Percentiles rank a stretch among this genome's conserved stretches.
Conservation (phyloP, 2,888 invertebrate genomes). For the Lasioglossum leucozonium region DNA sequence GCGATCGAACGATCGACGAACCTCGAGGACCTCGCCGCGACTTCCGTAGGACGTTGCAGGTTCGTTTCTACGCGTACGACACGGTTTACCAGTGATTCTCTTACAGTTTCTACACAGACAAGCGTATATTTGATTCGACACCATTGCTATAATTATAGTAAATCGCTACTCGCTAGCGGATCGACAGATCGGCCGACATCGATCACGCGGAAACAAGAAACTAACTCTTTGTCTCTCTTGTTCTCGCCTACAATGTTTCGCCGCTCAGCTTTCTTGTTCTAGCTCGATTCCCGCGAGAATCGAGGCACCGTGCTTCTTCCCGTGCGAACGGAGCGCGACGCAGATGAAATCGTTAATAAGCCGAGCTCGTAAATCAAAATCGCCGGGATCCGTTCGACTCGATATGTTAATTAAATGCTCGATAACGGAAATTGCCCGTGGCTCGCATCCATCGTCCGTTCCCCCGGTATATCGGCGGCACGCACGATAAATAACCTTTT, state of each 20-base stretch:
- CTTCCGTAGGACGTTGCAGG: not conserved
- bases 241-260: not conserved
- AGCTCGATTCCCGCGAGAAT: not conserved
- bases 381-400: constrained; percentile 28
- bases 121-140: constrained; percentile 54
- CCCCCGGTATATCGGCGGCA: constrained; percentile 22
- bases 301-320: constrained; percentile 13
- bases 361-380: constrained; percentile 57
- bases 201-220: constrained; percentile 26
- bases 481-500: constrained; percentile 55
- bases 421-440: constrained; percentile 56
- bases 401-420: constrained; percentile 66
- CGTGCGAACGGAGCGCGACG: not conserved
- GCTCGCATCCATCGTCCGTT: constrained; percentile 43
- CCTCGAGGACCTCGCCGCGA: constrained; percentile 3
- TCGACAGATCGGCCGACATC: constrained; percentile 32
- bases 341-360: constrained; percentile 49
- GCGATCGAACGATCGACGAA: not conserved
- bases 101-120: constrained; percentile 45
- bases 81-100: constrained; percentile 42
- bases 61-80: constrained; percentile 27
- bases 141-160: constrained; percentile 38
- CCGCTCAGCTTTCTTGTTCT: not conserved
- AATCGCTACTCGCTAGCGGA: constrained; percentile 22
- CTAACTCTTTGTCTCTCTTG: not conserved